These are phyloP conservation scores for Jacana jacana DNA, from an alignment of 2,113 vertebrate species.

Conservation along the genomic window DNA sequence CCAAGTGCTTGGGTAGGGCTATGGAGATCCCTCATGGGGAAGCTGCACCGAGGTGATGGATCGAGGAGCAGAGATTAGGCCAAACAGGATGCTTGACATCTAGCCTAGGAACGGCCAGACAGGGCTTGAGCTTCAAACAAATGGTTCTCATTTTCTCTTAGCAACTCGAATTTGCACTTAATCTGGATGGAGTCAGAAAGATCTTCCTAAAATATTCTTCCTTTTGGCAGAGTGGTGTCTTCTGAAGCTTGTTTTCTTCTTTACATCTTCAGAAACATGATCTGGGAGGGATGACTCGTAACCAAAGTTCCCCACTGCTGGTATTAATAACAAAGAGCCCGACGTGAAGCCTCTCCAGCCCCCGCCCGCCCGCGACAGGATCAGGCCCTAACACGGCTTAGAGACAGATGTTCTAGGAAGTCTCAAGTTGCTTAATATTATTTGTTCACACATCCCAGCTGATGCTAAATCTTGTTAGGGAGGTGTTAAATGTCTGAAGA, in stretches of 20 bases:
- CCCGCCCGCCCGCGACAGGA: not conserved
- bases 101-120: conserved; percentile 34
- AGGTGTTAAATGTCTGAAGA: conserved; percentile 55
- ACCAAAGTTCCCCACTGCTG: not conserved
- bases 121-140: conserved; percentile 59
- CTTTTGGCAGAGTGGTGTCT: conserved; percentile 31
- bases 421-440: conserved; percentile 36
- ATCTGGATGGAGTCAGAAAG: conserved; percentile 34
- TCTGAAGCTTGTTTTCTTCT: conserved; percentile 44
- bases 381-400: conserved; percentile 5
- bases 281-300: conserved; percentile 2
- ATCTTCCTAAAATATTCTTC: conserved; percentile 35
- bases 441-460: conserved; percentile 56
- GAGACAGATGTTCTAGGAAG: conserved; percentile 42
- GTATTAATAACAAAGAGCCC: not conserved
- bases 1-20: not conserved
- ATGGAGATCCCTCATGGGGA: conserved; percentile 5
- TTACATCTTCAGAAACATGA: conserved; percentile 34
- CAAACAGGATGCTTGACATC: conserved; percentile 49
- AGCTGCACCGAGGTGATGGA: conserved; percentile 46
- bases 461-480: conserved; percentile 45
- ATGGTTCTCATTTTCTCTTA: conserved; percentile 50
- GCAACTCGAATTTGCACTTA: conserved; percentile 41
- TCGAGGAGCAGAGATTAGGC: not conserved
- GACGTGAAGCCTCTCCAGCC: not conserved